phyloP scores from a whole-genome alignment of 1,140 invertebrate species.

The Drosophila arawakana region DNA sequence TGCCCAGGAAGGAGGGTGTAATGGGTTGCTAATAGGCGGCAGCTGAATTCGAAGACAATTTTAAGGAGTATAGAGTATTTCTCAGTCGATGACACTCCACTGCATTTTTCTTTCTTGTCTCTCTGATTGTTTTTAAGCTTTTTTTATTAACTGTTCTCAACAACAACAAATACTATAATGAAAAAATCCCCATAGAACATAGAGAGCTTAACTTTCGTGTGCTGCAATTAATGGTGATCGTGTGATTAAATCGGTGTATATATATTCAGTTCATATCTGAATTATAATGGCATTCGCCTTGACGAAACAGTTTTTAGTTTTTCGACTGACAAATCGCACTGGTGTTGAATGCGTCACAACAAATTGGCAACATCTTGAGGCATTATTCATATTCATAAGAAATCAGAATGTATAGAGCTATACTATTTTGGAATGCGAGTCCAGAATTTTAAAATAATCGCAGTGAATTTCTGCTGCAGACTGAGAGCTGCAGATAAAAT shows the following conservation, averaged over 20 bases:
- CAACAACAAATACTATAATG: neutral
- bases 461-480: neutral
- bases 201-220: slow-evolving; percentile 21
- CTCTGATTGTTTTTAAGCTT: slow-evolving; percentile 31
- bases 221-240: slow-evolving; percentile 45
- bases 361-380: slow-evolving; percentile 23
- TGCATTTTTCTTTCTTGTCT: neutral
- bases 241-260: slow-evolving; percentile 40
- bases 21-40: too few relatives aligned
- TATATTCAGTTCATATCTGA: slow-evolving; percentile 11
- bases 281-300: slow-evolving; percentile 27
- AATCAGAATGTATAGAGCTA: neutral
- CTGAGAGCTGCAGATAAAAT: neutral
- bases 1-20: neutral
- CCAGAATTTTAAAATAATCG: neutral
- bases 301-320: neutral
- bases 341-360: slow-evolving; percentile 10
- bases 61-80: too few relatives aligned
- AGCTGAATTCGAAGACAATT: too few relatives aligned
- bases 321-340: slow-evolving; percentile 4
- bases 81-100: too few relatives aligned
- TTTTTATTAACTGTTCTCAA: slow-evolving; percentile 40
- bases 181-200: slow-evolving; percentile 9
- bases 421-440: slow-evolving; percentile 2
- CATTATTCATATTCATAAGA: slow-evolving; percentile 9